Percentiles rank a stretch among this genome's conserved stretches.
Conservation (phyloP, 2,113 vertebrate genomes). For the Corapipo altera region DNA sequence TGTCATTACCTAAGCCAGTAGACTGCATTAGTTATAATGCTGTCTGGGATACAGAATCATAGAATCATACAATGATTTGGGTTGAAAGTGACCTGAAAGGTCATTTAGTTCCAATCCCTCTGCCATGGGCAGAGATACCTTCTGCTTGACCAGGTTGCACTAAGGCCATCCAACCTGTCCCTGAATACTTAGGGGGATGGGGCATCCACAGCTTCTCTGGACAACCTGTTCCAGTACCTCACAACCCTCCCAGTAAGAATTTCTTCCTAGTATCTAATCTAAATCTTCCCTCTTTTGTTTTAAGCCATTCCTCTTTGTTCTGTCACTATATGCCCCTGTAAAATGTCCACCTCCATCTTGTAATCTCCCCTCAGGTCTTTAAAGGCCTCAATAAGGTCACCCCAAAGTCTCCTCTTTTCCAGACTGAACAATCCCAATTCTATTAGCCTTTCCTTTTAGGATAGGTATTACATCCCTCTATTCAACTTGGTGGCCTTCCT, state of each 20-base stretch:
- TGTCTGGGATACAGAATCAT: not conserved
- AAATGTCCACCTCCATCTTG: not conserved
- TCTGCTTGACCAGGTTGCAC: not conserved
- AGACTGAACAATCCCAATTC: not conserved
- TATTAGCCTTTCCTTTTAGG: not conserved
- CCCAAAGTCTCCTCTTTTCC: not conserved
- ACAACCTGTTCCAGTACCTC: not conserved
- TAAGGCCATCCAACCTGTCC: not conserved
- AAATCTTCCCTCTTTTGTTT: not conserved
- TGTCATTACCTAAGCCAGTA: not conserved
- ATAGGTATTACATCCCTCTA: not conserved
- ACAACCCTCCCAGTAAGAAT: not conserved
- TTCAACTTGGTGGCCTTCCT: not conserved
- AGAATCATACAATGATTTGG: not conserved
- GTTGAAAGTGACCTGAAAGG: not conserved
- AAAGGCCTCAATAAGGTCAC: fast-evolving
- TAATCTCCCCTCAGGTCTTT: not conserved
- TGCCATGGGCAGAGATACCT: not conserved
- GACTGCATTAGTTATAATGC: fast-evolving
- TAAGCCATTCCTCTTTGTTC: not conserved
- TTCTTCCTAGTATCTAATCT: not conserved
- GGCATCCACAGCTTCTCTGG: not conserved
- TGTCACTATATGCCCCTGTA: not conserved
- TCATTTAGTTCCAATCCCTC: fast-evolving
- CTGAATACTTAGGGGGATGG: no score